These are phyloP conservation scores for Nasonovia ribisnigri DNA, from an alignment of 2,888 invertebrate genomes.

Conservation along the genomic window DNA sequence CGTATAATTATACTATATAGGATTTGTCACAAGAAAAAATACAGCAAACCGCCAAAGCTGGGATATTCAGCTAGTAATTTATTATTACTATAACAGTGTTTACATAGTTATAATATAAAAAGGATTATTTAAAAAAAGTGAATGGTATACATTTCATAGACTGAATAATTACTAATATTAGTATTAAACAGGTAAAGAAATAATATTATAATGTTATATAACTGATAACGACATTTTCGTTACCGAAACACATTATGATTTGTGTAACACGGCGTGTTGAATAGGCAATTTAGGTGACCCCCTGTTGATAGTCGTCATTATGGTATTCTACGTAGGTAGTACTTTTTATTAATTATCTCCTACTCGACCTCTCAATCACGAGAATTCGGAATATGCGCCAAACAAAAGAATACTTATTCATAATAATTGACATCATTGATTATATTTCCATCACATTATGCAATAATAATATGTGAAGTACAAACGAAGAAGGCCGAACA, in stretches of 20 bases:
- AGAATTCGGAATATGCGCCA: background rate
- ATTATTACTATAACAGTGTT: background rate
- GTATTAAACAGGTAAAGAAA: background rate
- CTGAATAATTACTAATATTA: background rate
- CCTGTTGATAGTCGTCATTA: background rate
- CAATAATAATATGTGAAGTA: no score
- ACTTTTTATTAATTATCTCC: background rate
- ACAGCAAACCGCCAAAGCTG: no score
- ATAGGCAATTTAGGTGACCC: slow-evolving; percentile 20
- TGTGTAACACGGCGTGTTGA: slow-evolving; percentile 19
- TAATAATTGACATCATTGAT: no score
- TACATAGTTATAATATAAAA: background rate
- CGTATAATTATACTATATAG: no score
- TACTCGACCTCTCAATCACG: background rate
- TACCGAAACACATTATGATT: background rate
- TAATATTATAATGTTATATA: background rate
- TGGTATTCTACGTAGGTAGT: background rate
- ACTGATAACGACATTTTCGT: background rate
- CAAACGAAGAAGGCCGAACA: no score
- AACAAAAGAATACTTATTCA: background rate
- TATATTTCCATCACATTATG: no score
- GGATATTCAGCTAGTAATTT: background rate
- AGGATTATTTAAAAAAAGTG: background rate
- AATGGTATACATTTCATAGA: background rate
- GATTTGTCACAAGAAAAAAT: no score